phyloP scores from a whole-genome alignment of 2,888 invertebrate species.

The Hedya salicella region DNA sequence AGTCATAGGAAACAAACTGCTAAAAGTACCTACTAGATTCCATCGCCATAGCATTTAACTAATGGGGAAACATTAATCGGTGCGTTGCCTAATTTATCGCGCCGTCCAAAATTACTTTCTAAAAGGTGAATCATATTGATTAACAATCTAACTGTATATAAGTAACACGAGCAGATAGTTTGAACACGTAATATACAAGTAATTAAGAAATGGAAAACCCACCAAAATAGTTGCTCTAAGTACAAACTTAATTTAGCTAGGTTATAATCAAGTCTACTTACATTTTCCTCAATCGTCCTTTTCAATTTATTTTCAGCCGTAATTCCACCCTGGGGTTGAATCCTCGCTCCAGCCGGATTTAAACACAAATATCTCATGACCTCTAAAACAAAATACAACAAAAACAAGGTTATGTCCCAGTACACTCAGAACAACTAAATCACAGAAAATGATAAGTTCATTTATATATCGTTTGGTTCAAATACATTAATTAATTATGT shows the following conservation, averaged over 20 bases:
- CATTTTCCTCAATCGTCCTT: slow-evolving; percentile 45
- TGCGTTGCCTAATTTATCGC: slow-evolving; percentile 13
- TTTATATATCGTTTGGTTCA: slow-evolving; percentile 63
- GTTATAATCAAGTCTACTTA: slow-evolving; percentile 41
- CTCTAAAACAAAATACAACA: slow-evolving; percentile 22
- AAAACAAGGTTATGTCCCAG: slow-evolving; percentile 26
- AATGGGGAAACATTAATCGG: slow-evolving; percentile 21
- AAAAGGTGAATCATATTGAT: slow-evolving; percentile 8
- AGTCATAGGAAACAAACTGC: neutral
- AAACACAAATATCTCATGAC: slow-evolving; percentile 26
- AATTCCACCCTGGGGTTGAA: neutral
- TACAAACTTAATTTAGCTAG: too few species aligned
- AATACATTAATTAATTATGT: slow-evolving; percentile 66
- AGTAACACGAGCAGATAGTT: neutral
- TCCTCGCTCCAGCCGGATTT: slow-evolving; percentile 2
- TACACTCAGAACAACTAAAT: slow-evolving; percentile 51
- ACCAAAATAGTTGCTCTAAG: neutral
- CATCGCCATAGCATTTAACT: slow-evolving; percentile 21
- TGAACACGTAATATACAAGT: neutral
- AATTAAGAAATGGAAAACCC: neutral
- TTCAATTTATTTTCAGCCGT: slow-evolving; percentile 15
- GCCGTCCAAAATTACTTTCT: slow-evolving; percentile 19
- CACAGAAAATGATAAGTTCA: slow-evolving; percentile 50
- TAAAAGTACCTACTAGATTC: neutral
- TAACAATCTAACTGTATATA: neutral